Evolutionary conservation across 2,888 invertebrate genomes (phyloP), one percentile per base, ranked within the genome.

Genomic region (Andrena bucephala): DNA sequence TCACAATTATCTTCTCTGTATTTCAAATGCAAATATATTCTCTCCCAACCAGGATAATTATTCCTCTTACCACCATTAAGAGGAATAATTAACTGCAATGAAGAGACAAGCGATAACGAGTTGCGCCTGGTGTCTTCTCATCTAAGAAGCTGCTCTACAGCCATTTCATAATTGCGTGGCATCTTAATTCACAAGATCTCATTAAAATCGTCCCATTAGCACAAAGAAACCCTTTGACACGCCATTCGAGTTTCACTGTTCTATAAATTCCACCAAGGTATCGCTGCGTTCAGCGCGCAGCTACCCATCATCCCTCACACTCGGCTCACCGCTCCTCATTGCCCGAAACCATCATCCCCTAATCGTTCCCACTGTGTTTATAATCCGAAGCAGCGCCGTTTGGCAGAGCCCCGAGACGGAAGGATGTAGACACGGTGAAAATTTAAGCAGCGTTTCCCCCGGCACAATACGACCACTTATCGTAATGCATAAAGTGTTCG

Each of bases 401-500:
- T 27, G 33, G 27, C 1, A 4, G 0, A 7, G 24, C 24, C 20
- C 8, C 20, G 20, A 13, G 29, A 20, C 24, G 62, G 65, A 71
- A 24, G 54, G 8, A 20, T 31, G 57, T 42, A 54, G 76, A 48
- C 42, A 62, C 31, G 31, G 20, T n/a, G 57, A 70, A 52, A 78
- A 78, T 66, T 80, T 70, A 71, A 78, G 27, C 69, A 20, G 16
- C 36, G 36, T 27, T 48, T 31, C 52, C 27, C 27, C 24, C 29
- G 48, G 42, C 52, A 48, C 50, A 70, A 31, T 50, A 52, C 66
- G 65, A 42, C n/a, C 79, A 52, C 65, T 80, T 78, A 80, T 80
- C 79, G 79, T 70, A 60, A 66, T 66, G 65, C 79, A 77, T 80
- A 80, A 80, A 80, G 78, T 70, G 65, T 70, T 70, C 50, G 65